Evolutionary conservation across 1,140 invertebrate species (phyloP).

Genomic region (Tetranychus urticae): DNA sequence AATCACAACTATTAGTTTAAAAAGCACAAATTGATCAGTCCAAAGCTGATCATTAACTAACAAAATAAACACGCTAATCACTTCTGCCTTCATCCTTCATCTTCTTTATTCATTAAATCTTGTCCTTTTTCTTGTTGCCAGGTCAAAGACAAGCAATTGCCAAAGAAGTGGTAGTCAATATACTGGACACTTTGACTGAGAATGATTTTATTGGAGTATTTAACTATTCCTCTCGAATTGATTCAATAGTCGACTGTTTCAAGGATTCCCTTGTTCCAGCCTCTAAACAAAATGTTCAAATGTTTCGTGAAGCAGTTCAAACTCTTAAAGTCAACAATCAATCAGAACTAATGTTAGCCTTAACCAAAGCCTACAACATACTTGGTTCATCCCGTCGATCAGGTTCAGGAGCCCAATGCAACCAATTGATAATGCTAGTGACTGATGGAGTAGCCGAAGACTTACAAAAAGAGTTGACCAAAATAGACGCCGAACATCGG

Average conservation of each 20-base stretch:
- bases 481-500: slow-evolving; percentile 20
- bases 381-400: slow-evolving; percentile 26
- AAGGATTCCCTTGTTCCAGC: slow-evolving; percentile 64
- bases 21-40: too few species aligned
- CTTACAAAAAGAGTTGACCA: slow-evolving; percentile 1
- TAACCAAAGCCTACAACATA: slow-evolving; percentile 68
- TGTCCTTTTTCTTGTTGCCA: neutral
- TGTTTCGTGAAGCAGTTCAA: slow-evolving; percentile 44
- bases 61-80: neutral
- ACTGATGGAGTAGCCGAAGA: slow-evolving; percentile 89
- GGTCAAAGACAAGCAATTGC: slow-evolving; percentile 55
- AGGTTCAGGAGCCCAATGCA: slow-evolving; percentile 57
- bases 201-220: slow-evolving; percentile 48
- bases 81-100: neutral
- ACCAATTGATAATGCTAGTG: slow-evolving; percentile 93
- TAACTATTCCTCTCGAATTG: slow-evolving; percentile 17
- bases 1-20: too few species aligned
- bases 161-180: slow-evolving; percentile 51
- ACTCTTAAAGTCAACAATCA: slow-evolving; percentile 42
- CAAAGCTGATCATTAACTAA: too few species aligned
- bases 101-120: neutral
- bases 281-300: slow-evolving; percentile 58
- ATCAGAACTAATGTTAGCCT: slow-evolving; percentile 75
- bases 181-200: slow-evolving; percentile 85
- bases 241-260: slow-evolving; percentile 36